Evolutionary conservation across 1,140 invertebrate species (phyloP).

Genomic region (Zophobas atratus): DNA sequence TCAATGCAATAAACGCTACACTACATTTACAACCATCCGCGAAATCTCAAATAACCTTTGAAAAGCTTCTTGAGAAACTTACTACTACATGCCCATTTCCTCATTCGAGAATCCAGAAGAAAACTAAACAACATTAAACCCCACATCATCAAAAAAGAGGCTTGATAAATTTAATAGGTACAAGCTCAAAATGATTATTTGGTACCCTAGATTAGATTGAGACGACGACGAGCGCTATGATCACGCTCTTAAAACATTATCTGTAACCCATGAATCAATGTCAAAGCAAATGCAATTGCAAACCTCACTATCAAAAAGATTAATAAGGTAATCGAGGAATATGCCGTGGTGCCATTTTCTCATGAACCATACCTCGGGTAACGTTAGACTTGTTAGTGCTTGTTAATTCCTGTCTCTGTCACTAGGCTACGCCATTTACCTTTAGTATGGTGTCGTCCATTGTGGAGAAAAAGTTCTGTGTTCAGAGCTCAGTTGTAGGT

Average conservation of each 20-base stretch:
- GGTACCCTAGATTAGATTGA: background rate
- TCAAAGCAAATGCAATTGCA: too few relatives aligned
- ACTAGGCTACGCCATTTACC: too few relatives aligned
- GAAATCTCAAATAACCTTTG: background rate
- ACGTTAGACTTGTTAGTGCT: too few relatives aligned
- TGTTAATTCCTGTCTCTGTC: too few relatives aligned
- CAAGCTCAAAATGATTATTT: background rate
- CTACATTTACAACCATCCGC: background rate
- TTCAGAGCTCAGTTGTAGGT: too few relatives aligned
- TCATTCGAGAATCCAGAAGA: constrained; percentile 5
- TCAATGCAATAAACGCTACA: background rate
- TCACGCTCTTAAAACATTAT: constrained; percentile 11
- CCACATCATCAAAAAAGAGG: too few relatives aligned
- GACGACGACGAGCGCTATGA: constrained; percentile 6
- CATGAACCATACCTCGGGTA: too few relatives aligned
- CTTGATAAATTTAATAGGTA: too few relatives aligned
- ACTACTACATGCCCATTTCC: constrained; percentile 11
- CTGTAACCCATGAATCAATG: background rate
- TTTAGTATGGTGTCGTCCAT: too few relatives aligned
- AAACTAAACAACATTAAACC: constrained; percentile 16
- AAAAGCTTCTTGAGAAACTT: background rate
- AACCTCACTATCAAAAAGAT: constrained; percentile 2
- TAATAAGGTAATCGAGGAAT: background rate
- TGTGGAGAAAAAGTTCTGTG: too few relatives aligned
- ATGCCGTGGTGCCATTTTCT: too few relatives aligned